Conservation (phyloP, 2,797 vertebrate genomes). For the Ptychadena robeensis region DNA sequence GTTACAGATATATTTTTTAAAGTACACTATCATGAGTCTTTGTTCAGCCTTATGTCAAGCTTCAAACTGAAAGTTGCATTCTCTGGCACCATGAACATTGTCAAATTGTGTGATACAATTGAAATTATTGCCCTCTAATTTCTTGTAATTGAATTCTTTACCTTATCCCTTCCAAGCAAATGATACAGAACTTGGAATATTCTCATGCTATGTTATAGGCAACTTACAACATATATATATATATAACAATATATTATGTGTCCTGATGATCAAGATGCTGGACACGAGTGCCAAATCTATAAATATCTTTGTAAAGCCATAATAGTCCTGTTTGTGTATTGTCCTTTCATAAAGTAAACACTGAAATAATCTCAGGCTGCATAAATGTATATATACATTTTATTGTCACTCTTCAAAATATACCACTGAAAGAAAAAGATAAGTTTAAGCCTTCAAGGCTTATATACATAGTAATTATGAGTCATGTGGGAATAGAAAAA, state of each 20-base stretch:
- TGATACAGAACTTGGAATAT: neutral
- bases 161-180: neutral
- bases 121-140: neutral
- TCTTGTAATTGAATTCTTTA: neutral
- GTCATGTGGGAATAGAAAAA: constrained; percentile 28
- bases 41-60: neutral
- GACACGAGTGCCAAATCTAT: no score
- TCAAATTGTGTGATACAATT: neutral
- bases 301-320: constrained; percentile 1
- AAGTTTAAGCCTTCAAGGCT: constrained; percentile 16
- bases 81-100: neutral
- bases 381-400: constrained; percentile 19
- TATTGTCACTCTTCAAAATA: constrained; percentile 22
- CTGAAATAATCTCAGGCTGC: neutral
- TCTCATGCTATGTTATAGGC: no score
- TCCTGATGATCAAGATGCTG: no score
- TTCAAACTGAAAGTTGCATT: neutral
- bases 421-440: constrained; percentile 28
- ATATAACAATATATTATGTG: no score
- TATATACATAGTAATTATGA: constrained; percentile 43
- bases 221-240: no score
- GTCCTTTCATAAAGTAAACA: constrained; percentile 30
- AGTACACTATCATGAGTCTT: neutral
- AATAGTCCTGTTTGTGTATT: neutral
- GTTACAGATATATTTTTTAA: neutral